A percentile compares a stretch with the other conserved stretches of the same genome.
phyloP scores from a whole-genome alignment of 2,888 invertebrate genomes.

The Dynastes hyllus region DNA sequence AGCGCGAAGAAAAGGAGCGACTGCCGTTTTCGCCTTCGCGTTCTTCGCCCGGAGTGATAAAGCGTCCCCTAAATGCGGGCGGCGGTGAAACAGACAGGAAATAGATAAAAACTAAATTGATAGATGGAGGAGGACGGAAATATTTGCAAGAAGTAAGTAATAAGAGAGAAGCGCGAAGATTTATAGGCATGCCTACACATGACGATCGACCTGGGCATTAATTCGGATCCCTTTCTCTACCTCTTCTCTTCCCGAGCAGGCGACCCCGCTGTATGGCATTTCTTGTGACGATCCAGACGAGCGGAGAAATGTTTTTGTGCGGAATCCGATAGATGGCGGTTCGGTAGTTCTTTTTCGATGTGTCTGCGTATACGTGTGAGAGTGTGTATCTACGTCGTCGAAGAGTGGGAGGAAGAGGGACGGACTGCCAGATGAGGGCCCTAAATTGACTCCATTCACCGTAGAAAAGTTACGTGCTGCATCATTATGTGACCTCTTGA shows the following conservation, averaged over 20 bases:
- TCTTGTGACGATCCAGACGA: conserved; percentile 44
- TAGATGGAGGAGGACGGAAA: conserved; percentile 60
- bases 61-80: conserved; percentile 58
- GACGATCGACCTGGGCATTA: conserved; percentile 63
- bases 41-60: conserved; percentile 53
- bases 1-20: conserved; percentile 33
- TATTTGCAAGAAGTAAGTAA: conserved; percentile 59
- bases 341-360: conserved; percentile 17
- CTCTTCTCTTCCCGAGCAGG: conserved; percentile 20
- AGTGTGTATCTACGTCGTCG: neutral
- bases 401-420: conserved; percentile 10
- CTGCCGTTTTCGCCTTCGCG: conserved; percentile 21
- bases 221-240: conserved; percentile 53
- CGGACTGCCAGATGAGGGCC: conserved; percentile 24
- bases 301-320: conserved; percentile 41
- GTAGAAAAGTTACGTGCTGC: conserved; percentile 36
- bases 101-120: conserved; percentile 63
- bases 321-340: conserved; percentile 21
- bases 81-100: conserved; percentile 63
- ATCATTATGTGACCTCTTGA: conserved; percentile 45
- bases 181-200: conserved; percentile 64
- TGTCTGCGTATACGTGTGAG: neutral
- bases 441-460: conserved; percentile 46
- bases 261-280: conserved; percentile 44
- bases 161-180: conserved; percentile 62